These are phyloP conservation scores for Drosophila arizonae DNA, from an alignment of 1,140 invertebrate species.

Conservation along the genomic window DNA sequence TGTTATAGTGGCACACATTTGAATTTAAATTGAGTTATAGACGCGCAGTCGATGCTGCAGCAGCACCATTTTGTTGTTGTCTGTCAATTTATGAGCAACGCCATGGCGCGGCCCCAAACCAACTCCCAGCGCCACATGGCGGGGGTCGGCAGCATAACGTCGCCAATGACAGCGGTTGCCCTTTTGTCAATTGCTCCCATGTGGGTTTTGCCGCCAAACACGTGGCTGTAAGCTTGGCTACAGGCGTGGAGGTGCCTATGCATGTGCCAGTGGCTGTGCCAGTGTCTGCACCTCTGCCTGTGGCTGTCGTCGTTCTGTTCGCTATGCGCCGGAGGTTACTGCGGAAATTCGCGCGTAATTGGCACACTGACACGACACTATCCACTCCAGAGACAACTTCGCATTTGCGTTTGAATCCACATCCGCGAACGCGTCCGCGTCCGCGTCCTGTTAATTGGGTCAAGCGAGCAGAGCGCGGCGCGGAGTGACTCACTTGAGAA, in stretches of 20 bases:
- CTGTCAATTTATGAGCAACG: slow-evolving; percentile 73
- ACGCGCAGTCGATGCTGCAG: slow-evolving; percentile 23
- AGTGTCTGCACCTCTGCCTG: background rate
- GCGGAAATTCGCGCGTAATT: slow-evolving; percentile 77
- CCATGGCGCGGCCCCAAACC: slow-evolving; percentile 35
- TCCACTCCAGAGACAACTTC: slow-evolving; percentile 51
- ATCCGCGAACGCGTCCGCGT: slow-evolving; percentile 22
- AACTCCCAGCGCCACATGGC: slow-evolving; percentile 14
- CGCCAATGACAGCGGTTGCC: slow-evolving; percentile 59
- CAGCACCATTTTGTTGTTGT: slow-evolving; percentile 52
- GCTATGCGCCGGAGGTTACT: slow-evolving; percentile 50
- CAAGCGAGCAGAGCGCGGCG: slow-evolving; percentile 52
- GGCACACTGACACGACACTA: slow-evolving; percentile 71
- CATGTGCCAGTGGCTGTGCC: background rate
- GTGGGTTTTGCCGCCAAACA: slow-evolving; percentile 74
- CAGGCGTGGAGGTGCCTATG: background rate
- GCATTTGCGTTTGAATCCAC: slow-evolving; percentile 31
- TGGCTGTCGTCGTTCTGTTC: slow-evolving; percentile 6
- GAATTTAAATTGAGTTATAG: slow-evolving; percentile 80
- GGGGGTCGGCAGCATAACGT: slow-evolving; percentile 18
- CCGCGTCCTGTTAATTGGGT: slow-evolving; percentile 68
- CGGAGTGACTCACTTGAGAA: slow-evolving; percentile 60
- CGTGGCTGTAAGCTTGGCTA: slow-evolving; percentile 55
- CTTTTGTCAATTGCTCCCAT: slow-evolving; percentile 81
- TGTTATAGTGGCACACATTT: slow-evolving; percentile 55